Evolutionary conservation across 1,140 invertebrate genomes (phyloP), one percentile per base, ranked within the genome.

Genomic region (Cydia splendana): DNA sequence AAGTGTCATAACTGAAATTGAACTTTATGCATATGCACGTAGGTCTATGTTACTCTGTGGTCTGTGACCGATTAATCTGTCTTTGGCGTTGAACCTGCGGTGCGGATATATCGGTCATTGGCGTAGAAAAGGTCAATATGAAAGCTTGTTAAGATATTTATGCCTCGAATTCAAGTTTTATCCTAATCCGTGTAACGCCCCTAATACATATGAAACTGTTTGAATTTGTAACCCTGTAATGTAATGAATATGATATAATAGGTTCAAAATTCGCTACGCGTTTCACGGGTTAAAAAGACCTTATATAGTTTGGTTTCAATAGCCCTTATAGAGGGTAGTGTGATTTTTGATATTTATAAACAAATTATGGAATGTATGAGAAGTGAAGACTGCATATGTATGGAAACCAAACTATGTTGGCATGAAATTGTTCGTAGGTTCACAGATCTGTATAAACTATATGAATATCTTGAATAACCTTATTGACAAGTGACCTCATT

Each of bases 371-470:
- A 62, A 24, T 62, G 57, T 24, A 24, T 24, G 57, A 62, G 51
- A 62, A 12, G 53, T 57, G 20, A 62, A 62, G 57, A 62, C 57
- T 62, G 57, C 20, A 62, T 10, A 20, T 62, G 57, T 24, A 24
- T 62, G 18, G 57, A 62, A 62, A 62, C 57, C 57, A 24, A 62
- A 62, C 57, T 62, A 10, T 24, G 57, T 62, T 7, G 0, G n/a
- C 51, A 12, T 62, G 2, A 62, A 62, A 62, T 62, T 62, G 57
- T 24, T 18, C 57, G 57, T 62, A 62, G 18, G 18, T 10, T 62
- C 57, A 62, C 57, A 62, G 57, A 62, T 62, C 57, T 62, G 57
- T 62, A 62, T 62, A 62, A 62, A 62, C 20, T 62, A 24, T 24
- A 62, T 24, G 24, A 20, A 62, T 62, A 62, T 3, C 57, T 62